Evolutionary conservation across 2,113 vertebrate species (phyloP), one percentile per base, ranked within the genome.

Genomic region (Thunnus maccoyii): DNA sequence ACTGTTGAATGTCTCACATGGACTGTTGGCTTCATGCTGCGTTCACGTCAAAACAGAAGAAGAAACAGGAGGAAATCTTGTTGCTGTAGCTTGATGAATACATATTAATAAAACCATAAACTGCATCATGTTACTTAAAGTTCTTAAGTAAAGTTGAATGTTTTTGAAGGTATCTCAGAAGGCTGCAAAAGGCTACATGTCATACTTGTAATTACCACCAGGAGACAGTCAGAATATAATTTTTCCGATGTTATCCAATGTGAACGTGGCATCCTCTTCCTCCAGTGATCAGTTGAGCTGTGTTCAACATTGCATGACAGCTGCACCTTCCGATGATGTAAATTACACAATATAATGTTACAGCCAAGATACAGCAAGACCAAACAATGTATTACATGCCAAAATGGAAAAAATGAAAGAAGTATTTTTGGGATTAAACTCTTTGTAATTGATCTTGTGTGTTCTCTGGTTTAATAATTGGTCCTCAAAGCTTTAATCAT

Each of bases 391-490:
- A 60, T 65, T 46, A 67, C 17, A 51, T 50, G 85, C 83, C 75
- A 86, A 89, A 85, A 75, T 47, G 74, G 48, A 3, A 72, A 64
- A 77, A 70, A 44, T n/a, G 51, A 68, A 52, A 68, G 25, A 72
- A 83, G 73, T 90, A 92, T 90, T 90, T 91, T 88, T 89, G 79
- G 82, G 77, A 91, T 82, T 85, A 89, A 88, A 88, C 12, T 80
- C 76, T 89, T 90, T 86, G 51, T 76, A 83, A 83, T 7, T 81
- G 57, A 82, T 54, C 25, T 18, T 61, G 78, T 77, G 58, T 86
- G 70, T 62, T n/a, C 60, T 57, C 32, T 78, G 72, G 32, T 14
- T 20, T 51, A 3, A 3, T 72, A 0, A 56, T 66, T 17, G 4
- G 1, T 60, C 32, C 55, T 17, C n/a, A 3, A 58, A 52, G 32